phyloP scores from a whole-genome alignment of 2,797 vertebrate species.

The Poecilia wingei region DNA sequence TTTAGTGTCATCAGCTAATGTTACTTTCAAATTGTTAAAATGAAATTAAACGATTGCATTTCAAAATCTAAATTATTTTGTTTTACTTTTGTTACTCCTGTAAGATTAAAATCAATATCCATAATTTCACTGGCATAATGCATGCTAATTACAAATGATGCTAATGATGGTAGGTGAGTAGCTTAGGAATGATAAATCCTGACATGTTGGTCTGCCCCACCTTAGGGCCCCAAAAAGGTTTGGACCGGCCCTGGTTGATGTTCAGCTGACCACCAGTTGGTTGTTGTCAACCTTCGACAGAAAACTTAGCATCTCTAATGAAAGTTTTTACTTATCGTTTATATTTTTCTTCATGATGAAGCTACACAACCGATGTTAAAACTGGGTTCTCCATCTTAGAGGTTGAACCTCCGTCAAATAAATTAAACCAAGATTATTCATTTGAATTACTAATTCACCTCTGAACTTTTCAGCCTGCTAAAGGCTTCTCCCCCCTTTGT shows the following conservation, averaged over 20 bases:
- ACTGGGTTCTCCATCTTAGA: background rate
- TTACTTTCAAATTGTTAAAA: too few species aligned
- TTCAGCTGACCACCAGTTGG: background rate
- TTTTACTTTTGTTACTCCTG: too few species aligned
- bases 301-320: background rate
- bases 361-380: background rate
- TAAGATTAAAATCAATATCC: too few species aligned
- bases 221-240: too few species aligned
- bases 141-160: too few species aligned
- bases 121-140: too few species aligned
- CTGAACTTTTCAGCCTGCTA: background rate
- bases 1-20: too few species aligned
- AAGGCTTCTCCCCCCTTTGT: background rate
- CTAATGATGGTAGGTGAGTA: too few species aligned
- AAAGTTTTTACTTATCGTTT: background rate
- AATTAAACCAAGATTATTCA: background rate
- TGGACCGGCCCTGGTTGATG: background rate
- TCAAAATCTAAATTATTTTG: too few species aligned
- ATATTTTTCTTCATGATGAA: background rate
- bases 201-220: too few species aligned
- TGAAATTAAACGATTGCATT: too few species aligned
- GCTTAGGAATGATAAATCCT: too few species aligned
- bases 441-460: background rate
- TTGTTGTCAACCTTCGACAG: background rate
- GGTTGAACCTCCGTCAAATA: background rate